Evolutionary conservation across 2,113 vertebrate species (phyloP), one percentile per base, ranked within the genome.

Genomic region (Daubentonia madagascariensis): DNA sequence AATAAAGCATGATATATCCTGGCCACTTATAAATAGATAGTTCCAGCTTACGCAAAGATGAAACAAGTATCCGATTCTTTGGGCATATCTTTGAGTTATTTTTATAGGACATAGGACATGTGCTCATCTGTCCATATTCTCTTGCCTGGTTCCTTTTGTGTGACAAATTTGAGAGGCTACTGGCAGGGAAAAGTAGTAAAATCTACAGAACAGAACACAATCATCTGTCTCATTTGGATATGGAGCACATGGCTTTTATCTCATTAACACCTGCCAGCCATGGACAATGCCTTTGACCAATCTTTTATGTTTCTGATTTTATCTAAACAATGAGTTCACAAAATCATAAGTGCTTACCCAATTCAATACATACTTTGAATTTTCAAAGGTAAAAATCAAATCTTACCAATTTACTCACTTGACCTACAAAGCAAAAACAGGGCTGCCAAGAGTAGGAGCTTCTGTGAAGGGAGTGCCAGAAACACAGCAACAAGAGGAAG

Each of bases 221-320:
- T 78, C 73, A 59, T 75, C 72, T 84, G 61, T 52, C 43, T 96
- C 83, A 43, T 40, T n/a, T 85, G 78, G 81, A 76, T 52, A 35
- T 0, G 20, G 54, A 89, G 37, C 95, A 84, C 25, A 70, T n/a
- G 85, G 91, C 73, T 54, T 40, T 6, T 35, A 40, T 54, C 45
- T 94, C 81, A n/a, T 75, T 68, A 80, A 84, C 35, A 85, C 76
- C 70, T 59, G 45, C 17, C 20, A 54, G 68, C n/a, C 37, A n/a
- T 6, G n/a, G 57, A 94, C 67, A 40, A 43, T 30, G 57, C 50
- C 59, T 88, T 1, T 28, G 18, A 81, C 45, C 48, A 59, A 67
- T 59, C 13, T 72, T 92, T 96, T 45, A 52, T 11, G 40, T 37
- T 90, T 88, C 65, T 70, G 18, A 89, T 95, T 89, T 95, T 90